Evolutionary conservation across 2,888 invertebrate species (phyloP).

Genomic region (Epinotia ramella): DNA sequence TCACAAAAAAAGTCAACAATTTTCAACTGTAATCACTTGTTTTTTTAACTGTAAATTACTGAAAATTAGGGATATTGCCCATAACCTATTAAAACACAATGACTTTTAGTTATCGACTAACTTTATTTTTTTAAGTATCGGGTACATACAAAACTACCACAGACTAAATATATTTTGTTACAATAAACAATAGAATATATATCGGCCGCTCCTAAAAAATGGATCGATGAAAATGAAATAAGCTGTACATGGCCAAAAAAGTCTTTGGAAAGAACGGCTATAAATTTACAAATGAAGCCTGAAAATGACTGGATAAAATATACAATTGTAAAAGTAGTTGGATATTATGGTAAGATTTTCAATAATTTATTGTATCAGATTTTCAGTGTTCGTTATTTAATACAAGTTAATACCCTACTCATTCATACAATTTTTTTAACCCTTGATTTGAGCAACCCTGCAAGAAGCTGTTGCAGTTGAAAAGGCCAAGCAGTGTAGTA

Average conservation of each 20-base stretch:
- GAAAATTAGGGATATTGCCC: too few relatives aligned
- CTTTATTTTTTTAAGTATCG: too few relatives aligned
- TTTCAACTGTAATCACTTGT: too few relatives aligned
- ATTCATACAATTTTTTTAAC: conserved; percentile 1
- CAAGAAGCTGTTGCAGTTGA: conserved; percentile 9
- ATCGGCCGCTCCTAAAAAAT: conserved; percentile 1
- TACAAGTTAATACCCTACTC: background rate
- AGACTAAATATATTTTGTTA: too few relatives aligned
- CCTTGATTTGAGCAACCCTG: conserved; percentile 7
- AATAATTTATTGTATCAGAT: too few relatives aligned
- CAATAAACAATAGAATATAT: background rate
- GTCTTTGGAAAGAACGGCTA: conserved; percentile 8
- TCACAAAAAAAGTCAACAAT: too few relatives aligned
- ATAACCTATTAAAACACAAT: too few relatives aligned
- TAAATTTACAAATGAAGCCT: conserved; percentile 14
- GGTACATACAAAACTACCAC: too few relatives aligned
- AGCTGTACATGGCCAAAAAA: conserved; percentile 10
- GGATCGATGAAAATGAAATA: background rate
- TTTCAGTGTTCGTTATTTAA: conserved; percentile 6
- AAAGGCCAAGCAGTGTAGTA: conserved; percentile 13
- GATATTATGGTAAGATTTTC: conserved; percentile 21
- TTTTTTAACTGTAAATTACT: background rate
- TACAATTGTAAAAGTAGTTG: conserved; percentile 10
- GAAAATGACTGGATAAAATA: conserved; percentile 13
- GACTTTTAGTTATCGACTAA: too few relatives aligned